phyloP scores from a whole-genome alignment of 2,888 invertebrate genomes.

The Agriotes lineatus region DNA sequence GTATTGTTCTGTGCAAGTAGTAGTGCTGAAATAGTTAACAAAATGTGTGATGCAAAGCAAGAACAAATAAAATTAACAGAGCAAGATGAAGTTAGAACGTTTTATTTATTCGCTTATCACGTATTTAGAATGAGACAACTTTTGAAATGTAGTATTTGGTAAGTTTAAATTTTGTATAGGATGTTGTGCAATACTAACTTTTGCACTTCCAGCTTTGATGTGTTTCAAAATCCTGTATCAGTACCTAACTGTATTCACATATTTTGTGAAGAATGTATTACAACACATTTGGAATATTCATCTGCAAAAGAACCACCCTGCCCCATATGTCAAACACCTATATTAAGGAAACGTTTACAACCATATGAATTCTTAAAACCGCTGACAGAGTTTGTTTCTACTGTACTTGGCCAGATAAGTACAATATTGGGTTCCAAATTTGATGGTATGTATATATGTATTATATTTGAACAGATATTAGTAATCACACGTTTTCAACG shows the following conservation, averaged over 20 bases:
- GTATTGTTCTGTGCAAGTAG: no score
- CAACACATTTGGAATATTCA: constrained; percentile 20
- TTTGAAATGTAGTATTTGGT: constrained; percentile 49
- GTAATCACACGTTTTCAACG: no score
- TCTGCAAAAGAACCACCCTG: neutral
- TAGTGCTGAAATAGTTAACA: no score
- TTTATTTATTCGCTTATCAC: constrained; percentile 19
- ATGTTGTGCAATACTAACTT: neutral
- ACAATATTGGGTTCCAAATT: no score
- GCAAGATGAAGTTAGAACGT: constrained; percentile 9
- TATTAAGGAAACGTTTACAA: neutral
- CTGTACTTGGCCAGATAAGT: no score
- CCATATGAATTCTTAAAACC: no score
- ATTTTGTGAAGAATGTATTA: constrained; percentile 47
- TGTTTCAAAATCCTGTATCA: constrained; percentile 41
- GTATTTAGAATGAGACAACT: constrained; percentile 25
- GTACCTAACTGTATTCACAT: constrained; percentile 41
- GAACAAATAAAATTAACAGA: neutral
- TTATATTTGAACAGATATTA: no score
- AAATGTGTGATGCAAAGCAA: neutral
- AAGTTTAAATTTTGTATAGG: constrained; percentile 3
- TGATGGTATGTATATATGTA: no score
- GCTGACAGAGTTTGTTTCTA: no score
- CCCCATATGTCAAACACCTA: constrained; percentile 18
- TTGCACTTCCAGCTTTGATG: constrained; percentile 46